Conservation (phyloP, 2,888 invertebrate species). For the Xylota sylvarum region DNA sequence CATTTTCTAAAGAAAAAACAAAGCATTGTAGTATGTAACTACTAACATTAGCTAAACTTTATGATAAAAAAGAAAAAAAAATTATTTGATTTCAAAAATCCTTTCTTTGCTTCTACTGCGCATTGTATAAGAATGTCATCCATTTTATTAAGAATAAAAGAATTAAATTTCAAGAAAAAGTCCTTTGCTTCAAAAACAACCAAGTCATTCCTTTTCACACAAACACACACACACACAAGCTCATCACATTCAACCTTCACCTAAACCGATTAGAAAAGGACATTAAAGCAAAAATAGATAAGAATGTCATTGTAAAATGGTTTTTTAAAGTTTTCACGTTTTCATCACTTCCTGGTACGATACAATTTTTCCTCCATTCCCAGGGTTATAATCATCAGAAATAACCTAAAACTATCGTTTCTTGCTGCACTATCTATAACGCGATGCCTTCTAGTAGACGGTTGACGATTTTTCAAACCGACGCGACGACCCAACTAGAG, state of each 20-base stretch:
- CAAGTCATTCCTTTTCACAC: background rate
- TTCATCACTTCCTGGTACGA: conserved; percentile 63
- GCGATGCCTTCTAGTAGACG: conserved; percentile 57
- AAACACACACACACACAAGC: background rate
- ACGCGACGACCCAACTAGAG: conserved; percentile 23
- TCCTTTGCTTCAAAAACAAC: background rate
- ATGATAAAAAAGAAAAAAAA: too few relatives aligned
- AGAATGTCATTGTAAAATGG: conserved; percentile 60
- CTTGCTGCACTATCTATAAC: conserved; percentile 46
- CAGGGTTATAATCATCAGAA: conserved; percentile 57
- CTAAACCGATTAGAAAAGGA: conserved; percentile 51
- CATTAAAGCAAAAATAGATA: conserved; percentile 49
- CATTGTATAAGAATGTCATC: background rate
- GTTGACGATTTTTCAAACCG: conserved; percentile 74
- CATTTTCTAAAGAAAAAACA: too few relatives aligned
- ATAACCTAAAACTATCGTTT: conserved; percentile 68
- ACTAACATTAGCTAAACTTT: too few relatives aligned
- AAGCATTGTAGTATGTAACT: too few relatives aligned
- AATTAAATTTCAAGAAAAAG: conserved; percentile 3
- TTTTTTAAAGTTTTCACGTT: conserved; percentile 40
- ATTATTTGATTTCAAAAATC: background rate
- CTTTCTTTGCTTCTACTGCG: background rate
- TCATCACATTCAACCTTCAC: background rate
- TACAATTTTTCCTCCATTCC: conserved; percentile 14
- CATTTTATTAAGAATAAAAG: conserved; percentile 8